Evolutionary conservation across 2,113 vertebrate genomes (phyloP).

Genomic region (Onychostruthus taczanowskii): DNA sequence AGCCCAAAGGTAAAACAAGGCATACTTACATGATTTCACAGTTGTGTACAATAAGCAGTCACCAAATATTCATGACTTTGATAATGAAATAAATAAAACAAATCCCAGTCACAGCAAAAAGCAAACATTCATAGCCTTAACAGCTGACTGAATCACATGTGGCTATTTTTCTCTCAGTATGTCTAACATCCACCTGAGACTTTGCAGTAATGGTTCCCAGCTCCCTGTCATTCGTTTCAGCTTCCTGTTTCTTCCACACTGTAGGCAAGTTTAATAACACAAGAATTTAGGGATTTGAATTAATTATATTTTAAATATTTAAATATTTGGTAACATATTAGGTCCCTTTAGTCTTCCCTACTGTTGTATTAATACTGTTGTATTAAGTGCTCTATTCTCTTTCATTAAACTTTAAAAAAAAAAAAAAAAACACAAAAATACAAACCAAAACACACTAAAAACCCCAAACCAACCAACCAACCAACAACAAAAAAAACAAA

Average conservation of each 20-base stretch:
- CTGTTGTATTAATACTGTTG: not conserved
- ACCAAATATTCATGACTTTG: not conserved
- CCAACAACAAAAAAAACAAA: no score
- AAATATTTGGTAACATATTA: slow-evolving; percentile 9
- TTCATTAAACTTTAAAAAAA: not conserved
- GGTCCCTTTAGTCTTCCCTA: not conserved
- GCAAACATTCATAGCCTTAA: not conserved
- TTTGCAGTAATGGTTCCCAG: not conserved
- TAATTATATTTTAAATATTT: slow-evolving; percentile 34
- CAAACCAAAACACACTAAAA: not conserved
- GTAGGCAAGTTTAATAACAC: slow-evolving; percentile 34
- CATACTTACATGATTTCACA: not conserved
- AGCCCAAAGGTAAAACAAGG: not conserved
- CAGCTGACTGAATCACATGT: not conserved
- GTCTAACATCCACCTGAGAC: not conserved
- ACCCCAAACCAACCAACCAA: no score
- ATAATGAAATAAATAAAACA: not conserved
- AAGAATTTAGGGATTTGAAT: slow-evolving; percentile 22
- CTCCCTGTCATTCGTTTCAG: not conserved
- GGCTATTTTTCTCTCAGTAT: not conserved
- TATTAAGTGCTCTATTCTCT: not conserved
- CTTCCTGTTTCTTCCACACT: not conserved
- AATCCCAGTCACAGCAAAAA: not conserved
- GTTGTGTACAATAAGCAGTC: not conserved
- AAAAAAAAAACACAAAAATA: no score